Conservation (phyloP, 2,888 invertebrate species). For the Thera britannica region DNA sequence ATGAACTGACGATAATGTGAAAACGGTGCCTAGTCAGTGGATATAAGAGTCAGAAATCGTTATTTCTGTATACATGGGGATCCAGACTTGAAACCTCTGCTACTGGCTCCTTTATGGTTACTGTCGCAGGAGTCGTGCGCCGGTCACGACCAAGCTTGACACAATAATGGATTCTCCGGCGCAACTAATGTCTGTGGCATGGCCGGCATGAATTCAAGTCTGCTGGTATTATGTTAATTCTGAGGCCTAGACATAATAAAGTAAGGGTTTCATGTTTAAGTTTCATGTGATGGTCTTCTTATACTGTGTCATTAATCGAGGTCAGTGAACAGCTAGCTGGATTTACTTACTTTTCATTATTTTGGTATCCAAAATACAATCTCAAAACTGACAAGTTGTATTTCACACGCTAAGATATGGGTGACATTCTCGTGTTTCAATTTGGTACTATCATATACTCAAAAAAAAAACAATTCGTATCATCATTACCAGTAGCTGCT, state of each 20-base stretch:
- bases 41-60: no score
- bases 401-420: no score
- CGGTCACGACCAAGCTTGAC: conserved; percentile 57
- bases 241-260: conserved; percentile 30
- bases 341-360: not conserved
- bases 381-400: no score
- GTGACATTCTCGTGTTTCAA: no score
- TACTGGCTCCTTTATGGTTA: conserved; percentile 37
- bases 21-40: no score
- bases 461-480: no score
- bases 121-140: conserved; percentile 42
- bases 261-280: conserved; percentile 17
- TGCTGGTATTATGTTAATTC: conserved; percentile 26
- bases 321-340: not conserved
- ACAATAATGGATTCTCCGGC: conserved; percentile 47
- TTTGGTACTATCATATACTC: no score
- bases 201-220: conserved; percentile 26
- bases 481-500: no score
- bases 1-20: not conserved
- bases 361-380: not conserved
- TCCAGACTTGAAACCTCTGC: not conserved
- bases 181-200: conserved; percentile 35
- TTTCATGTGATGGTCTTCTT: conserved; percentile 11
- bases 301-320: conserved; percentile 3
- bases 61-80: not conserved